A percentile compares a stretch with the other conserved stretches of the same genome.
These are phyloP conservation scores for Hydroisotoma schaefferi DNA, from an alignment of 2,888 invertebrate species.

Conservation along the genomic window DNA sequence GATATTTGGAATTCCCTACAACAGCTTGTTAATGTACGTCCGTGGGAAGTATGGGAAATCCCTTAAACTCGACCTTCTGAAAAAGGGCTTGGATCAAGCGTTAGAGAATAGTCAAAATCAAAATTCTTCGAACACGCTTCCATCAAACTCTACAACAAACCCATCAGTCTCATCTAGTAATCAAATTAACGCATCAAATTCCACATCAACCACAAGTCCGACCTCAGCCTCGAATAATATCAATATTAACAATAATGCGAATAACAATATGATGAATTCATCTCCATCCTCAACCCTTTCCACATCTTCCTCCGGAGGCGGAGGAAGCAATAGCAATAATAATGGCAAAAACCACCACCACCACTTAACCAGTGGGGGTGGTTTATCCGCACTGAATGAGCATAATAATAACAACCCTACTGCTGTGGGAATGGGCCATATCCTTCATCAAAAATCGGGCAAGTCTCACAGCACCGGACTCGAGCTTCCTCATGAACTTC, in stretches of 20 bases:
- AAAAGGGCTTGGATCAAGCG: constrained; percentile 62
- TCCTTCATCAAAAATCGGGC: constrained; percentile 11
- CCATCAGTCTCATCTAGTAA: too few species aligned
- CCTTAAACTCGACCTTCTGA: constrained; percentile 77
- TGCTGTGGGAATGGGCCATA: constrained; percentile 9
- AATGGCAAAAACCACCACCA: constrained; percentile 5
- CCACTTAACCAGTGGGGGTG: not conserved
- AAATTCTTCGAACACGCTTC: not conserved
- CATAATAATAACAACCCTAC: constrained; percentile 5
- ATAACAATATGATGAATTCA: constrained; percentile 5
- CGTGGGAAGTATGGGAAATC: constrained; percentile 91
- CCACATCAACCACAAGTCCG: not conserved
- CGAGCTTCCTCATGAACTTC: constrained; percentile 18
- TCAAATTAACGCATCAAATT: too few species aligned
- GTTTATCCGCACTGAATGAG: not conserved
- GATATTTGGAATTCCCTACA: constrained; percentile 90
- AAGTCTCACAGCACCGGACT: constrained; percentile 4
- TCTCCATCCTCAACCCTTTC: not conserved
- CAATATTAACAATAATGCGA: constrained; percentile 2
- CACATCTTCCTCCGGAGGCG: constrained; percentile 6
- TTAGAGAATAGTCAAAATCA: constrained; percentile 37
- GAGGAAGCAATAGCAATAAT: constrained; percentile 8
- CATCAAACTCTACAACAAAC: not conserved
- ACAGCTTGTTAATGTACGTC: constrained; percentile 86
- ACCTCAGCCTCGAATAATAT: constrained; percentile 1